Conservation (phyloP, 2,113 vertebrate species). For the Dolichotis patagonum region DNA sequence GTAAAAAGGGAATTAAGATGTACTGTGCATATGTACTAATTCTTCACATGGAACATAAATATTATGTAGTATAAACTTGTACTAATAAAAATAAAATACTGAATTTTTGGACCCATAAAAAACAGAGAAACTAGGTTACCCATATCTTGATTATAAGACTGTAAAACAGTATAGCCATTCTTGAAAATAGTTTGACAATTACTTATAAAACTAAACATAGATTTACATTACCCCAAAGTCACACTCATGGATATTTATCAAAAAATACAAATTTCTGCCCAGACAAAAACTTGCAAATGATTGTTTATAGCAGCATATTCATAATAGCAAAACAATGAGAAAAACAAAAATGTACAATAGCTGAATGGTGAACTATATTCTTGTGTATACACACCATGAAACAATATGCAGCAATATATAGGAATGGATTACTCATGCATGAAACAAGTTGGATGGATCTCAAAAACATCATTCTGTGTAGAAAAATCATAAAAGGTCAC, state of each 20-base stretch:
- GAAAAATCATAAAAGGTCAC: background rate
- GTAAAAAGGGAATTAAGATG: too few species aligned
- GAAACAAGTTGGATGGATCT: background rate
- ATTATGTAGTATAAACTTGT: too few species aligned
- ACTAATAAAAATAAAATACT: too few species aligned
- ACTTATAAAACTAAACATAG: background rate
- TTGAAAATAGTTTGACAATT: background rate
- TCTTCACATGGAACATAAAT: too few species aligned
- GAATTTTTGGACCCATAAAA: too few species aligned
- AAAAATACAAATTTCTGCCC: background rate
- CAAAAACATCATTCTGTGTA: background rate
- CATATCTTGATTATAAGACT: background rate
- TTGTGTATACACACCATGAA: constrained; percentile 1
- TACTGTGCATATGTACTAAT: too few species aligned
- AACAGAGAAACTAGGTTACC: constrained; percentile 3
- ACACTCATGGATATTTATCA: background rate
- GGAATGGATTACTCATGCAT: background rate
- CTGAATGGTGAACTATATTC: background rate
- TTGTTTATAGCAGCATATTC: background rate
- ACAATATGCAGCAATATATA: constrained; percentile 24
- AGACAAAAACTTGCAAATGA: background rate
- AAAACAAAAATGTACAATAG: background rate
- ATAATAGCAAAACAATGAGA: background rate
- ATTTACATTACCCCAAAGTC: background rate
- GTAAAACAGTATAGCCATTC: background rate